Evolutionary conservation across 2,888 invertebrate genomes (phyloP).

Genomic region (Drosophila nr. perissopoda): DNA sequence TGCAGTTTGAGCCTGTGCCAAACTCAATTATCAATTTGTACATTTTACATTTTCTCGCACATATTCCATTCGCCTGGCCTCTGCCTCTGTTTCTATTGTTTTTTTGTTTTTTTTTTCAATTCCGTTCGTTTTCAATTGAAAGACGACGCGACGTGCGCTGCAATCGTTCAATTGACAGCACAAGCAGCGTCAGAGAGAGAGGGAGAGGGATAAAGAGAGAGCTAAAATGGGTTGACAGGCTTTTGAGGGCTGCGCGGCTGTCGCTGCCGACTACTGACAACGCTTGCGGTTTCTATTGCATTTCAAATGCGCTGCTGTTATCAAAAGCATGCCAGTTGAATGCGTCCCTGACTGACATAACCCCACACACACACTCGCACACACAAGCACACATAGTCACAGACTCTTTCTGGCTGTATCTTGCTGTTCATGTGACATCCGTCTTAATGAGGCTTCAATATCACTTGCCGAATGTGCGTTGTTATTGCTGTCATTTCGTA

Average conservation of each 20-base stretch:
- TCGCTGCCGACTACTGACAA: conserved; percentile 8
- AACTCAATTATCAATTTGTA: conserved; percentile 78
- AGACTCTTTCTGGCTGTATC: conserved; percentile 2
- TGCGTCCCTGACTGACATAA: conserved; percentile 50
- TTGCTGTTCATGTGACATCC: conserved; percentile 42
- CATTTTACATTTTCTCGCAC: conserved; percentile 51
- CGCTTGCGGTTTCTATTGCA: conserved; percentile 67
- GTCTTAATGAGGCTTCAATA: conserved; percentile 74
- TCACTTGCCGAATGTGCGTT: conserved; percentile 62
- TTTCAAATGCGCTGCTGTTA: conserved; percentile 66
- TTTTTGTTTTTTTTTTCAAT: conserved; percentile 17
- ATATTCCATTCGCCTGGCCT: conserved; percentile 31
- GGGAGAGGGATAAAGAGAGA: background rate
- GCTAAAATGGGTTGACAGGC: conserved; percentile 18
- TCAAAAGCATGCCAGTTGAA: conserved; percentile 74
- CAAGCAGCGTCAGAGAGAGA: conserved; percentile 1
- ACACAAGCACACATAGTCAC: too few relatives aligned
- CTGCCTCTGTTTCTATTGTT: background rate
- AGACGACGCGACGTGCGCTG: conserved; percentile 33
- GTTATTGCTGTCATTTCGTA: conserved; percentile 13
- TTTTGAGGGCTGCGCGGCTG: conserved; percentile 6
- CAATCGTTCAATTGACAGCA: conserved; percentile 46
- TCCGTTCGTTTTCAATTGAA: conserved; percentile 39
- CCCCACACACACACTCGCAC: conserved; percentile 12
- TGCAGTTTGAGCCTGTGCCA: conserved; percentile 75